Evolutionary conservation across 1,140 invertebrate species (phyloP).

Genomic region (Lepidostoma basale): DNA sequence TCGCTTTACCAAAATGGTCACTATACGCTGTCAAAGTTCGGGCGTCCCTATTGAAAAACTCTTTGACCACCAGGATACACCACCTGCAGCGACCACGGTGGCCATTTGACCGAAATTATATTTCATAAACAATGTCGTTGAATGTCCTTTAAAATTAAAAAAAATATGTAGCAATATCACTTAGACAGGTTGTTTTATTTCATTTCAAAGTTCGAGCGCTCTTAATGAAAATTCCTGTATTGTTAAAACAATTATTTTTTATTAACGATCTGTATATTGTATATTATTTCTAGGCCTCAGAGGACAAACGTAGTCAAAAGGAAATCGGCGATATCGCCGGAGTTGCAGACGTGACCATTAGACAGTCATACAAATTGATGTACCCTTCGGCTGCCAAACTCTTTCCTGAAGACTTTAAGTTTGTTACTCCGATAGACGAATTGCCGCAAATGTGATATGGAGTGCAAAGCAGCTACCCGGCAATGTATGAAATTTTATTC

Average conservation of each 20-base stretch:
- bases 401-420: slow-evolving; percentile 97
- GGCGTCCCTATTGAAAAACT: too few relatives aligned
- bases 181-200: too few relatives aligned
- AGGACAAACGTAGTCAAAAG: slow-evolving; percentile 93
- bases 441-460: slow-evolving; percentile 81
- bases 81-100: too few relatives aligned
- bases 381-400: slow-evolving; percentile 89
- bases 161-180: too few relatives aligned
- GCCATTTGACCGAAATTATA: too few relatives aligned
- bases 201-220: too few relatives aligned
- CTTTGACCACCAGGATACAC: too few relatives aligned
- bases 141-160: too few relatives aligned
- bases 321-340: slow-evolving; percentile 99
- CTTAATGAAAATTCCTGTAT: too few relatives aligned
- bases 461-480: neutral
- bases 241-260: neutral
- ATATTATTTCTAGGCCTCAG: slow-evolving; percentile 76
- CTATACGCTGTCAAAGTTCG: too few relatives aligned
- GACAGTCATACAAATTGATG: slow-evolving; percentile 98
- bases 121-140: too few relatives aligned
- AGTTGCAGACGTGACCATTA: slow-evolving; percentile 97
- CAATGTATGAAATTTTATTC: neutral
- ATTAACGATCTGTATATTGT: neutral
- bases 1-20: too few relatives aligned
- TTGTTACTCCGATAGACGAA: slow-evolving; percentile 92